Percentiles rank a stretch among this genome's conserved stretches.
phyloP scores from a whole-genome alignment of 2,113 vertebrate species.

The Platichthys flesus region DNA sequence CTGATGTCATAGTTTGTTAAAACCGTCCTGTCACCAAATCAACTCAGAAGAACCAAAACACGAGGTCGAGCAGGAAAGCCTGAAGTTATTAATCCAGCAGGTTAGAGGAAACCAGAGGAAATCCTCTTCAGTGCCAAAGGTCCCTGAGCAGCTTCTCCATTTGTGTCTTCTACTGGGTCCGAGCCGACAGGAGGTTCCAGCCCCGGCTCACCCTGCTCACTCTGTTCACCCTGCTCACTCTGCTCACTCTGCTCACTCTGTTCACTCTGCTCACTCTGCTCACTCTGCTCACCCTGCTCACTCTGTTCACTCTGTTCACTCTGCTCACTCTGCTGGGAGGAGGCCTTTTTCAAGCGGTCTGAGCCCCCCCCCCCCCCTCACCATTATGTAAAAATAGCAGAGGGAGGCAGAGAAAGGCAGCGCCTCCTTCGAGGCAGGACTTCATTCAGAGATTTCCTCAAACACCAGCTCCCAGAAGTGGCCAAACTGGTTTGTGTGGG shows the following conservation, averaged over 20 bases:
- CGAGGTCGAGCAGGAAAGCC: too few species aligned
- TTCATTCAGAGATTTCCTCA: conserved; percentile 39
- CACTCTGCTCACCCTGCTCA: too few species aligned
- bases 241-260: neutral
- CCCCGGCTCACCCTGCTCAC: neutral
- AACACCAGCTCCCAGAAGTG: neutral
- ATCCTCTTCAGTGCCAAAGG: neutral
- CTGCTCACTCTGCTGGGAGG: conserved; percentile 6
- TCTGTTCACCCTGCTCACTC: conserved; percentile 9
- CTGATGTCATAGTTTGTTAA: conserved; percentile 19
- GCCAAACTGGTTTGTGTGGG: conserved; percentile 56
- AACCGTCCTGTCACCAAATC: neutral
- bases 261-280: too few species aligned
- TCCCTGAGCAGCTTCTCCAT: neutral
- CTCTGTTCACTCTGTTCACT: conserved; percentile 12
- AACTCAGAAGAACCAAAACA: conserved; percentile 8
- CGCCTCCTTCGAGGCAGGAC: conserved; percentile 17
- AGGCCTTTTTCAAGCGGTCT: conserved; percentile 11
- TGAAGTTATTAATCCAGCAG: too few species aligned
- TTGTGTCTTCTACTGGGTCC: neutral
- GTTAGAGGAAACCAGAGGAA: neutral
- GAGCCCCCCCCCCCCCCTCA: conserved; percentile 55
- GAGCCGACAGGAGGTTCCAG: conserved; percentile 4
- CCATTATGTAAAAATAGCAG: conserved; percentile 40
- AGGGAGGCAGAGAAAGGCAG: conserved; percentile 11